Conservation (phyloP, 2,888 invertebrate species). For the Abrostola tripartita region DNA sequence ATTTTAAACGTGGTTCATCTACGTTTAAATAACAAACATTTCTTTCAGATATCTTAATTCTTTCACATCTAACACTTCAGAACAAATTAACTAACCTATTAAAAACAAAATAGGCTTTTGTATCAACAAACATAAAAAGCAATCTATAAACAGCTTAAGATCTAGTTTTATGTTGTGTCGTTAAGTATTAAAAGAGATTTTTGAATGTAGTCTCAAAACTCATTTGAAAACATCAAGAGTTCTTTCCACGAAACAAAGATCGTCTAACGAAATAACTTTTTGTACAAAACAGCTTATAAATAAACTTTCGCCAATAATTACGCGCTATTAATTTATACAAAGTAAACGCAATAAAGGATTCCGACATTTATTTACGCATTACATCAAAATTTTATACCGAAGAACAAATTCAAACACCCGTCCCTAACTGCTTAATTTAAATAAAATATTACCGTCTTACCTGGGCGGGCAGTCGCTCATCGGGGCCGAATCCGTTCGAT, state of each 20-base stretch:
- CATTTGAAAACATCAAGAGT: constrained; percentile 3
- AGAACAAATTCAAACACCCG: constrained; percentile 69
- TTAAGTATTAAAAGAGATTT: constrained; percentile 7
- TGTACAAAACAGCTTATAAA: constrained; percentile 20
- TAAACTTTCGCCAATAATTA: constrained; percentile 29
- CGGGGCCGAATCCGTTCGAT: constrained; percentile 73
- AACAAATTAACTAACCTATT: too few species aligned
- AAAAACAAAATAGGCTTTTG: too few species aligned
- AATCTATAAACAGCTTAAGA: too few species aligned
- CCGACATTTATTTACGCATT: constrained; percentile 54
- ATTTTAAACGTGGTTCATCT: too few species aligned
- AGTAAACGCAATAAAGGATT: constrained; percentile 45
- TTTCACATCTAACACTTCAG: too few species aligned
- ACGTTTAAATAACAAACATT: too few species aligned
- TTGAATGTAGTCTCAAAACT: not conserved
- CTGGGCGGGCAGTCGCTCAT: constrained; percentile 71
- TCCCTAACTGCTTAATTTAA: constrained; percentile 73
- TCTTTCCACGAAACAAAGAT: not conserved
- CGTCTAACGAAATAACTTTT: constrained; percentile 13
- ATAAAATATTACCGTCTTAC: constrained; percentile 78
- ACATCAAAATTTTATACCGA: constrained; percentile 63
- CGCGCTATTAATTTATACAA: constrained; percentile 41
- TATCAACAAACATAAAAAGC: too few species aligned
- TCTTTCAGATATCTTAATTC: too few species aligned
- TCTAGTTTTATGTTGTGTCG: too few species aligned